Evolutionary conservation across 2,113 vertebrate genomes (phyloP), one percentile per base, ranked within the genome.

Genomic region (Ciconia boyciana): DNA sequence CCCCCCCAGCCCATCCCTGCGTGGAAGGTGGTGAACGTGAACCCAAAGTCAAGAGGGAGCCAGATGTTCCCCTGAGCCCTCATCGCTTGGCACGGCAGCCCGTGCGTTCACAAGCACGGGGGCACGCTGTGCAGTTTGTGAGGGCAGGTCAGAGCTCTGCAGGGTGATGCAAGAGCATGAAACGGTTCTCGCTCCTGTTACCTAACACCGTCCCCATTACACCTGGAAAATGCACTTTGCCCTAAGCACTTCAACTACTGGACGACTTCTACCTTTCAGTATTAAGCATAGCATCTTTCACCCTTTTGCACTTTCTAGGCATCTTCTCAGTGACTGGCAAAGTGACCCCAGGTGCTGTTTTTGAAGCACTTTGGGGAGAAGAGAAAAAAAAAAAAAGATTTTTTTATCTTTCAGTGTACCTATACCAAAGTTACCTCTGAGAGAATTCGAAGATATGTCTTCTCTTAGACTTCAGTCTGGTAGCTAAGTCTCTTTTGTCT

Each of bases 71-170:
- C 34, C 44, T 20, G 61, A 66, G 65, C 24, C 61, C 29, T 89
- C 65, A 41, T 25, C 3, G 2, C 48, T 41, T 5, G 0, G 17
- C 12, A 24, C 0, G 4, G 54, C 31, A 58, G 18, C 19, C 36
- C 36, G 34, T 0, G 1, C 1, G 1, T 29, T 28, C 86, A 49
- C 0, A 0, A 48, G 77, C 1, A 0, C 44, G 28, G 55, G 28
- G 86, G 7, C 61, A 62, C 0, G 1, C 20, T 28, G 4, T 36
- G n/a, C 1, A 0, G 36, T 34, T 52, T 52, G 44, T 29, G 58
- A 68, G 65, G 21, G n/a, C 31, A 34, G 55, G 62, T 44, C 65
- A 82, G 77, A 84, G 26, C 36, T 88, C 79, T 79, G 49, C 39
- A 61, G 58, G 11, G 29, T 61, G 72, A 52, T 76, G 48, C 21